Base-by-base conservation (phyloP, 2,797 vertebrate genomes). In the Leptodactylus fallax region DNA sequence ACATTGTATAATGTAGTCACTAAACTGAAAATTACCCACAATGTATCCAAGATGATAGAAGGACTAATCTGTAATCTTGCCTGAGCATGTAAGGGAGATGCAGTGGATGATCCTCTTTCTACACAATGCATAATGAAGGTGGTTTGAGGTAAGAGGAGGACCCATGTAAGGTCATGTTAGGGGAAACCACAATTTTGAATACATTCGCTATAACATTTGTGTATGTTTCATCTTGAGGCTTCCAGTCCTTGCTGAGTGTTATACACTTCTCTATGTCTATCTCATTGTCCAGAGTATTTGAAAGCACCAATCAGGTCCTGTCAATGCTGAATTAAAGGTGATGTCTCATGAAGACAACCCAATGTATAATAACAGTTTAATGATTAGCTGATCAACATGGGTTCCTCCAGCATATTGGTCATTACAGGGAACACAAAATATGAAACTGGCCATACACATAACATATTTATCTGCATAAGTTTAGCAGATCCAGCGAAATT, bases 21-120 rank as follows among this genome's bases (percentile, higher is more conserved):
- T 17, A 69, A n/a, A 51, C 45, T 23, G 60, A 47, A 47, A 58
- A 27, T 17, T 53, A 74, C 53, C 11, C 23, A 58, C 25, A 36
- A 84, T 45, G 65, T 58, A 21, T 82, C 61, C 58, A 16, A 82
- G 16, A 69, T 17, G 36, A 23, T 23, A 49, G 79, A 63, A 63
- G 65, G 45, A 45, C 3, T 27, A 60, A 17, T 45, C 19, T 51
- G 36, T 45, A 25, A 14, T 55, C 27, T 13, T 74, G 25, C 17
- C 58, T 19, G 17, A 60, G 17, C 7, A 19, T 19, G 16, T 4
- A 19, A 60, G 60, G 19, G 21, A 65, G 61, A 23, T n/a, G n/a
- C 0, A n/a, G 10, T 23, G n/a, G 63, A 25, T 25, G 63, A 65
- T 5, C 60, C 17, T 0, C 19, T 6, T 19, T 19, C 60, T n/a